phyloP scores from a whole-genome alignment of 2,797 vertebrate genomes.

The Austrolebias charrua region DNA sequence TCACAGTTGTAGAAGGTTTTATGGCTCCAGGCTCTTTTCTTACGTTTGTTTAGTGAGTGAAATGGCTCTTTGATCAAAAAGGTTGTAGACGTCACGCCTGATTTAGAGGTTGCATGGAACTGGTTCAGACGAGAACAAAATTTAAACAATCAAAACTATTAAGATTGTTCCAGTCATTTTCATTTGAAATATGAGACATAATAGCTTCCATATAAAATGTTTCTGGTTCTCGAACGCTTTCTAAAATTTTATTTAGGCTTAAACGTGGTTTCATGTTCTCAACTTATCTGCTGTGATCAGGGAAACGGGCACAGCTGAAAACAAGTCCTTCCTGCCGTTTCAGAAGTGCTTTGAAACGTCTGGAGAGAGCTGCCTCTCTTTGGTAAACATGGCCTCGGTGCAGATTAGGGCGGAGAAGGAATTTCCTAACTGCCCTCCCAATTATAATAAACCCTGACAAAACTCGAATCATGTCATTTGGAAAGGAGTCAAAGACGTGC shows the following conservation, averaged over 20 bases:
- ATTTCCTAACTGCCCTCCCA: conserved; percentile 66
- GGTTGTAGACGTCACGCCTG: too few relatives aligned
- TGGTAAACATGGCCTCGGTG: conserved; percentile 52
- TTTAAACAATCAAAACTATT: background rate
- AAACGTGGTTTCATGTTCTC: background rate
- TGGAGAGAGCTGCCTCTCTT: conserved; percentile 56
- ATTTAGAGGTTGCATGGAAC: background rate
- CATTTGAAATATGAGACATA: too few relatives aligned
- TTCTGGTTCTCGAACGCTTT: background rate
- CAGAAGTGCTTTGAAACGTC: conserved; percentile 63
- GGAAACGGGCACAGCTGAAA: conserved; percentile 18
- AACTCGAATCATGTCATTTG: conserved; percentile 14
- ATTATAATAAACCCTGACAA: conserved; percentile 11
- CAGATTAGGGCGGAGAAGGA: conserved; percentile 63
- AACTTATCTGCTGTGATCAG: background rate
- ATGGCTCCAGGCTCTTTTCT: too few relatives aligned
- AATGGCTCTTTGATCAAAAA: too few relatives aligned
- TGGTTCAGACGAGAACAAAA: background rate
- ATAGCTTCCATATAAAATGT: too few relatives aligned
- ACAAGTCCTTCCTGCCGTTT: conserved; percentile 65
- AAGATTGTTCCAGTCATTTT: too few relatives aligned
- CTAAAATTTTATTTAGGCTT: background rate
- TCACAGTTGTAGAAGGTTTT: too few relatives aligned
- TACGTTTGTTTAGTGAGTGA: too few relatives aligned
- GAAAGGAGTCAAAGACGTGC: background rate